Percentiles rank a stretch among this genome's conserved stretches.
Evolutionary conservation across 2,797 vertebrate genomes (phyloP).

Genomic region (Sternarchorhynchus goeldii): DNA sequence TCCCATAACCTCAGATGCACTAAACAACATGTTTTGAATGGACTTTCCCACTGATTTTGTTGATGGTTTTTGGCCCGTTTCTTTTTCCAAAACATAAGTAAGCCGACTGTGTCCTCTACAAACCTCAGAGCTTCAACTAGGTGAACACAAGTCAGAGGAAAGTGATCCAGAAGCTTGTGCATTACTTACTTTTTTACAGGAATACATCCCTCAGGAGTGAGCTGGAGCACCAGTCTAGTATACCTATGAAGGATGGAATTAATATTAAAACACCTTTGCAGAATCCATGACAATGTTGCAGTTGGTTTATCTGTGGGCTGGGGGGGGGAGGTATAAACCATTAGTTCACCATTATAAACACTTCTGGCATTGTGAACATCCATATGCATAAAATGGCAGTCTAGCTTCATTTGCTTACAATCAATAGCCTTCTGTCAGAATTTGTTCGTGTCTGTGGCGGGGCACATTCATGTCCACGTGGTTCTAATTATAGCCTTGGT

Average conservation of each 20-base stretch:
- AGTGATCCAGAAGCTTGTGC: neutral
- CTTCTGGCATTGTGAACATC: constrained; percentile 25
- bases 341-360: constrained; percentile 20
- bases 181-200: constrained; percentile 95
- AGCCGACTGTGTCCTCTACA: no score
- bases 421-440: constrained; percentile 44
- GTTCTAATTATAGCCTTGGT: constrained; percentile 33
- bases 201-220: constrained; percentile 91
- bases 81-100: no score
- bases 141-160: neutral
- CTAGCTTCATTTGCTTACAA: constrained; percentile 28
- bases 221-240: constrained; percentile 91
- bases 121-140: no score
- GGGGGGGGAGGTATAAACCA: constrained; percentile 11
- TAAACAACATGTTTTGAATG: no score
- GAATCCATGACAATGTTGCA: constrained; percentile 23
- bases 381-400: constrained; percentile 19
- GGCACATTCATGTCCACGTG: constrained; percentile 23
- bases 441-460: constrained; percentile 23
- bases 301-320: neutral
- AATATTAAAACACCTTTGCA: constrained; percentile 44
- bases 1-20: no score
- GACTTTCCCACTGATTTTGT: no score
- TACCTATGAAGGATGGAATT: constrained; percentile 71
- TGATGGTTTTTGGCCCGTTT: no score